Conservation (phyloP, 2,797 vertebrate species). For the Myoxocephalus aenaeus region DNA sequence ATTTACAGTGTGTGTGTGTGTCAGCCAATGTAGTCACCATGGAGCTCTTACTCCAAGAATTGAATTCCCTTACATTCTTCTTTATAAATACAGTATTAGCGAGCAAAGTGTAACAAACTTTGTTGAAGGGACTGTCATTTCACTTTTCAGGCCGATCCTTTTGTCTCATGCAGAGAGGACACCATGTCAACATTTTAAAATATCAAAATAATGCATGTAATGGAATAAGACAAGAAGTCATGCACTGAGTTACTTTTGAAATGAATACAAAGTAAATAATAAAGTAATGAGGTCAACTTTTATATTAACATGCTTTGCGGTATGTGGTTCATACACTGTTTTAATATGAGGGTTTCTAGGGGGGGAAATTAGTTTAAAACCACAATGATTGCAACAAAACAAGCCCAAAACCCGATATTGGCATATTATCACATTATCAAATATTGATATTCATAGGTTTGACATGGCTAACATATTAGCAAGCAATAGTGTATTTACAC, state of each 20-base stretch:
- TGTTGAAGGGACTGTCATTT: background rate
- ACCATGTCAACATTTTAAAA: no score
- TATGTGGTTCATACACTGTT: no score
- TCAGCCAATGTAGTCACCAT: background rate
- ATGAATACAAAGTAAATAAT: no score
- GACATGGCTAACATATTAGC: background rate
- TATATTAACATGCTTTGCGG: no score
- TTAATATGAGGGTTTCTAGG: no score
- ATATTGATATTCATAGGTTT: background rate
- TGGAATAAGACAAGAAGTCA: no score
- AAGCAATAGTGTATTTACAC: background rate
- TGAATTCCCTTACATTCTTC: background rate
- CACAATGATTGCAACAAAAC: background rate
- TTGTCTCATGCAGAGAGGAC: no score
- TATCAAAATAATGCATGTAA: no score
- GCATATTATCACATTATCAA: background rate
- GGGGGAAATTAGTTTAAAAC: background rate
- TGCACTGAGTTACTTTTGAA: no score
- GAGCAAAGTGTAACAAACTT: background rate
- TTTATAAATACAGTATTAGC: background rate
- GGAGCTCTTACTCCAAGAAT: background rate
- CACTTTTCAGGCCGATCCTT: background rate
- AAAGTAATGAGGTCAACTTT: no score
- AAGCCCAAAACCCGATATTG: background rate
- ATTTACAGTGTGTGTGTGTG: slow-evolving; percentile 40